Conservation (phyloP, 2,113 vertebrate species). For the Caracal caracal region DNA sequence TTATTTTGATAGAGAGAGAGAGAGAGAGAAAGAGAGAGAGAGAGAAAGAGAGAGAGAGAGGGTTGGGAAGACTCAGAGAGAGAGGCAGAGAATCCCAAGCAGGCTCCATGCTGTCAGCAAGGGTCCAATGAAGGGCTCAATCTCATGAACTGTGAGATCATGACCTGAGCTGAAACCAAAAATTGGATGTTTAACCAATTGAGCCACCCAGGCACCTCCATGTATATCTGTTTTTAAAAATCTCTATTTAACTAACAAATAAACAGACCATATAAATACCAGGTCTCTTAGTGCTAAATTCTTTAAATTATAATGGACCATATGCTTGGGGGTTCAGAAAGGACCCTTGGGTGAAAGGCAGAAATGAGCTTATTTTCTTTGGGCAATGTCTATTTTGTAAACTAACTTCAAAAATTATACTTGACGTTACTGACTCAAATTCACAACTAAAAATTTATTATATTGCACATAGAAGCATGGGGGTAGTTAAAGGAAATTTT, state of each 20-base stretch:
- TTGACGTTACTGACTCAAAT: background rate
- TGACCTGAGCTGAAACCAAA: too few relatives aligned
- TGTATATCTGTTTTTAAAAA: background rate
- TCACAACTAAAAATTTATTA: background rate
- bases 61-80: too few relatives aligned
- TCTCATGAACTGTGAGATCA: too few relatives aligned
- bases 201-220: too few relatives aligned
- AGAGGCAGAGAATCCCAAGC: too few relatives aligned
- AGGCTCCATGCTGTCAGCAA: too few relatives aligned
- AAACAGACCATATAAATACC: background rate
- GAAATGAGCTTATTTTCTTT: background rate
- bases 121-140: too few relatives aligned
- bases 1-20: too few relatives aligned
- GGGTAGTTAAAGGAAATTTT: background rate
- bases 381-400: background rate
- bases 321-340: background rate
- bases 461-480: background rate
- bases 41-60: too few relatives aligned
- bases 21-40: too few relatives aligned
- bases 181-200: too few relatives aligned
- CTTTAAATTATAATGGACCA: background rate
- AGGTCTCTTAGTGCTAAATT: background rate
- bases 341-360: background rate
- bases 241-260: background rate
- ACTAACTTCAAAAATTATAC: background rate